Evolutionary conservation across 1,140 invertebrate species (phyloP).

Genomic region (Leptinotarsa undecemlineata): DNA sequence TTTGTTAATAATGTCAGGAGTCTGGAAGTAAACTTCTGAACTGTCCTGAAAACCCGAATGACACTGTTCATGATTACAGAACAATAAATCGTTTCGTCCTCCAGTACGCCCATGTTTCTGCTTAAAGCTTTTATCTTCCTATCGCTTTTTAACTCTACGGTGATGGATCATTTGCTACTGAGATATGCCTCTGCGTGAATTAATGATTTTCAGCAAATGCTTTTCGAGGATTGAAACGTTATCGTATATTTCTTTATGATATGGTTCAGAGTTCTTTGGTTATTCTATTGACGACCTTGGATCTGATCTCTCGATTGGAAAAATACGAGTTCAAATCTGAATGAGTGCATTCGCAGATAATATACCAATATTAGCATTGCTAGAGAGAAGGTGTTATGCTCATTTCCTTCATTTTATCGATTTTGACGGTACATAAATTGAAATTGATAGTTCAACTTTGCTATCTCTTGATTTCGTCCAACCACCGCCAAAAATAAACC

Average conservation of each 20-base stretch:
- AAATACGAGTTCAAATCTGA: background rate
- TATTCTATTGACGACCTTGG: background rate
- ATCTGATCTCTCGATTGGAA: background rate
- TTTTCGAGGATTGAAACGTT: slow-evolving; percentile 2
- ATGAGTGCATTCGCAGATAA: background rate
- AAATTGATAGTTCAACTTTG: too few species aligned
- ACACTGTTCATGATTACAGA: too few species aligned
- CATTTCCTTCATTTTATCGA: too few species aligned
- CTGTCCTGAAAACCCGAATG: too few species aligned
- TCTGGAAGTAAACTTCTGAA: too few species aligned
- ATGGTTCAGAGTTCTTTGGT: background rate
- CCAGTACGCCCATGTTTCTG: slow-evolving; percentile 14
- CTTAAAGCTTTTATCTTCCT: slow-evolving; percentile 35
- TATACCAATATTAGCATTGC: too few species aligned
- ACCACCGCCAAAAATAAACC: too few species aligned
- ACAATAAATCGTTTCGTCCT: too few species aligned
- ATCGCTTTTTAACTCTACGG: slow-evolving; percentile 33
- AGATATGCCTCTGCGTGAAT: slow-evolving; percentile 28
- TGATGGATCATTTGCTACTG: slow-evolving; percentile 34
- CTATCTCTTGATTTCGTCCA: too few species aligned
- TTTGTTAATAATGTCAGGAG: too few species aligned
- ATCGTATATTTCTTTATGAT: slow-evolving; percentile 5
- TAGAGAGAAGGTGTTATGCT: too few species aligned
- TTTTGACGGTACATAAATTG: too few species aligned
- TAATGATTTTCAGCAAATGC: slow-evolving; percentile 16